Conservation (phyloP, 1,140 invertebrate species). For the Tetragonula clypearis region DNA sequence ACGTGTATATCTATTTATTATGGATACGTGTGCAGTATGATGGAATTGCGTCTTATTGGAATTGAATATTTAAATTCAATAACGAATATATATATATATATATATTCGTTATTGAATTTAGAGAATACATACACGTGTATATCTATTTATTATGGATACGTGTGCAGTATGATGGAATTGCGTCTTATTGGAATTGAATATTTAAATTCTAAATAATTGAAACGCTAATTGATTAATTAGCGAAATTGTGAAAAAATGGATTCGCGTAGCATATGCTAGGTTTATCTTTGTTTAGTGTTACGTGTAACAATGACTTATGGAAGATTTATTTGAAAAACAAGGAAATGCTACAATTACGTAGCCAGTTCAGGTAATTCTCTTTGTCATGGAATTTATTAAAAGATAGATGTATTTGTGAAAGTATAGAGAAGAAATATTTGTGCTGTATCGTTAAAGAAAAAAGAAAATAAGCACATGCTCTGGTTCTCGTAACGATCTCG, state of each 20-base stretch:
- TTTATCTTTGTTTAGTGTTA: too few species aligned
- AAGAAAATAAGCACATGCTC: neutral
- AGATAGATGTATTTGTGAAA: neutral
- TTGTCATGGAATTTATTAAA: neutral
- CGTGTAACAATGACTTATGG: too few species aligned
- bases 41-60: neutral
- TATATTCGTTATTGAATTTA: conserved; percentile 48
- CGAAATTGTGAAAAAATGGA: too few species aligned
- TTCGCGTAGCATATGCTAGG: neutral
- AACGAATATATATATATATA: too few species aligned
- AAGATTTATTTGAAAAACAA: neutral
- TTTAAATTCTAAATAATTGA: neutral
- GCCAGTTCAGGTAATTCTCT: neutral
- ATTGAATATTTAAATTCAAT: neutral
- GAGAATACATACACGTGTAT: conserved; percentile 1
- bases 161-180: neutral
- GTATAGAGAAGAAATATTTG: neutral
- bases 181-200: neutral
- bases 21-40: neutral
- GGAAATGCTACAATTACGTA: neutral
- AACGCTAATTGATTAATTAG: neutral
- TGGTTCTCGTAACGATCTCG: neutral
- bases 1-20: conserved; percentile 36
- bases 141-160: neutral
- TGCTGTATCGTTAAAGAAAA: neutral